Evolutionary conservation across 2,797 vertebrate species (phyloP), one percentile per base, ranked within the genome.

Genomic region (Enteromius afrohamiltoni): DNA sequence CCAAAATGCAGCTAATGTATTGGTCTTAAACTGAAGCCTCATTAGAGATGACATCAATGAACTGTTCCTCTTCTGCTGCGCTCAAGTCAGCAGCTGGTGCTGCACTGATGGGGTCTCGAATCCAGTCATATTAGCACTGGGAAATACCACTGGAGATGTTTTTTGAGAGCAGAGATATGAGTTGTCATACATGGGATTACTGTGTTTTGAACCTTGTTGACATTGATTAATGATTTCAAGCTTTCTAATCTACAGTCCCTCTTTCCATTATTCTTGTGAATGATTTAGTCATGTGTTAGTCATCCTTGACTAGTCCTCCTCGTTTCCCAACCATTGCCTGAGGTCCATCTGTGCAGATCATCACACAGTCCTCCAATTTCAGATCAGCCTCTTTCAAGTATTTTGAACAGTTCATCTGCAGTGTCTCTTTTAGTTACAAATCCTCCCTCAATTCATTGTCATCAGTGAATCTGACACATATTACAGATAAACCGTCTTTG

Each of bases 1-100:
- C 75, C 80, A 88, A 86, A 88, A 87, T 85, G 79, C 85, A 90
- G 83, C 83, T 40, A 86, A 75, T 74, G 85, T 81, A 84, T 87
- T 79, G 47, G 21, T 16, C 26, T 31, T 31, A 49, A 49, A 71
- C 69, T 71, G 68, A 45, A 17, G 42, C 69, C 14, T 71, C 69
- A 31, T 73, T 51, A 19, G 47, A 31, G 26, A 17, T 51, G 3
- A 53, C 26, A 21, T 74, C 17, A 21, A 70, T 23, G 3, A 31
- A 64, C 26, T 70, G 21, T 16, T 70, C 37, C 21, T 69, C 34
- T 23, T 69, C 31, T 21, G 31, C 31, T 21, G 64, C 9, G 31
- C 17, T 17, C 58, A 78, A 78, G 31, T 65, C 76, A 64, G 58
- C 10, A 45, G 77, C 23, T 67, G 62, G 29, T 31, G 26, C 16